These are phyloP conservation scores for Alouatta palliata DNA, from an alignment of 2,113 vertebrate genomes.

Conservation along the genomic window DNA sequence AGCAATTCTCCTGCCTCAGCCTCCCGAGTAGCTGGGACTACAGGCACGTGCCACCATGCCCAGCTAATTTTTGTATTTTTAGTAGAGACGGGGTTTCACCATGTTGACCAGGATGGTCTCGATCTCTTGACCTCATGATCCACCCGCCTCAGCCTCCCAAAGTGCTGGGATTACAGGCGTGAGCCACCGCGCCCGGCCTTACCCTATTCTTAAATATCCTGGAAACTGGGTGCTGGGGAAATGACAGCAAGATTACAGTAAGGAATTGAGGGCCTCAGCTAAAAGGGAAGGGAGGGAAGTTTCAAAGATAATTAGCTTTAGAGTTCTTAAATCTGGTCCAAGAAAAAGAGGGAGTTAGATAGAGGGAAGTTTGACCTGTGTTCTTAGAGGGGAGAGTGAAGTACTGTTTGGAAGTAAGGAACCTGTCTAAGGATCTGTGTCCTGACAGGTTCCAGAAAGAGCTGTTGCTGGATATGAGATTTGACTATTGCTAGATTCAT, in stretches of 20 bases:
- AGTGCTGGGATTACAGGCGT: no score
- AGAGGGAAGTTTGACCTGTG: background rate
- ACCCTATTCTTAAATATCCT: background rate
- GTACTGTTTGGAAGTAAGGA: background rate
- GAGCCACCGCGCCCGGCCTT: no score
- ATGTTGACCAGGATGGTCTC: no score
- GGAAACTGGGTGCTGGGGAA: background rate
- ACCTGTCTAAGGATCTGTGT: background rate
- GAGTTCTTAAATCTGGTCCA: background rate
- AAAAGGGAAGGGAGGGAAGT: background rate
- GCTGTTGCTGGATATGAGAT: background rate
- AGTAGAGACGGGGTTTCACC: no score
- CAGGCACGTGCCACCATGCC: no score
- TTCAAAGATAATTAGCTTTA: background rate
- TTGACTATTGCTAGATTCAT: background rate
- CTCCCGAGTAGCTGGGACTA: no score
- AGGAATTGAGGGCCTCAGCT: background rate
- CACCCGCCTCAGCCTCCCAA: no score
- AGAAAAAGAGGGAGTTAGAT: background rate
- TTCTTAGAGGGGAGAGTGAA: background rate
- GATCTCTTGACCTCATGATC: no score
- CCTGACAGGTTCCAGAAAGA: background rate
- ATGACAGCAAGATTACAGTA: background rate
- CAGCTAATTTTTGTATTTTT: no score
- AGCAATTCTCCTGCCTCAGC: no score